phyloP scores from a whole-genome alignment of 2,888 invertebrate species.

The Brachypalpus laphriformis region DNA sequence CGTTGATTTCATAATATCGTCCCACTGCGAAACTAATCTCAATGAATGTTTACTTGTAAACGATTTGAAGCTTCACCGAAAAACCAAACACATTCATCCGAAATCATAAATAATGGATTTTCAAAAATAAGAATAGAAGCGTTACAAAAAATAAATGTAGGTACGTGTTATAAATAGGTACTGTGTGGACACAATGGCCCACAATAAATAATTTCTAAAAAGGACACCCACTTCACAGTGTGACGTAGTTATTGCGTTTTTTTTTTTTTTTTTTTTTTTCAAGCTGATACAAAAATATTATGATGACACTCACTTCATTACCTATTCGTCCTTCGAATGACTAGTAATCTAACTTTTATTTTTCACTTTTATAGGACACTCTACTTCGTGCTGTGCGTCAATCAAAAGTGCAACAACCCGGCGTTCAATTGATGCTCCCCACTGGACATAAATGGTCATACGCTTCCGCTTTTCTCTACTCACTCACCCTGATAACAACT shows the following conservation, averaged over 20 bases:
- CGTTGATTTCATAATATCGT: too few relatives aligned
- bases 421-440: conserved; percentile 81
- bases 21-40: too few relatives aligned
- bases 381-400: conserved; percentile 82
- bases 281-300: neutral
- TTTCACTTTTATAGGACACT: conserved; percentile 79
- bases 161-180: neutral
- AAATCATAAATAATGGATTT: too few relatives aligned
- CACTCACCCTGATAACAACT: conserved; percentile 96
- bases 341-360: neutral
- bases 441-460: conserved; percentile 92
- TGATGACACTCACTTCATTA: conserved; percentile 3
- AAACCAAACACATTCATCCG: too few relatives aligned
- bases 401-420: conserved; percentile 82
- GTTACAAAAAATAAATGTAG: too few relatives aligned
- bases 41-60: too few relatives aligned
- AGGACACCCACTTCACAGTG: too few relatives aligned
- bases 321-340: neutral
- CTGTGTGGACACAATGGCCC: too few relatives aligned
- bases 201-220: too few relatives aligned
- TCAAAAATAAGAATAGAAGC: too few relatives aligned
- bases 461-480: conserved; percentile 95
- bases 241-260: neutral
- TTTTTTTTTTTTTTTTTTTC: neutral
- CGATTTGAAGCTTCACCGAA: too few relatives aligned